phyloP scores from a whole-genome alignment of 2,797 vertebrate genomes.

The Syngnathus rostellatus region DNA sequence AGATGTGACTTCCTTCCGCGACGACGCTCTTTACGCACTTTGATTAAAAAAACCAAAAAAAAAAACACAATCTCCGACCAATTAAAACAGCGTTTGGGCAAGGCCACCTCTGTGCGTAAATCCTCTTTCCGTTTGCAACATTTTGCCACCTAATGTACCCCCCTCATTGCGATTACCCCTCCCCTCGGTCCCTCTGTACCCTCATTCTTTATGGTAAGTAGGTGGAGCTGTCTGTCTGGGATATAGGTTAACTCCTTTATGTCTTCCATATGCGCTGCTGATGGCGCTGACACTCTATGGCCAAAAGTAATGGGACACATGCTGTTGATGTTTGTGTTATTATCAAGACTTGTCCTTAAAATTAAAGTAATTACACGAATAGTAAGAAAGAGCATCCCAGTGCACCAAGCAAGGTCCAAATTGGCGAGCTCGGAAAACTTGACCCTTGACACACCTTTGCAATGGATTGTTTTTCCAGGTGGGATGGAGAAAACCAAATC shows the following conservation, averaged over 20 bases:
- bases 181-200: slow-evolving; percentile 29
- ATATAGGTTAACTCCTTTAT: slow-evolving; percentile 61
- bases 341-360: too few species aligned
- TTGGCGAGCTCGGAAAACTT: neutral
- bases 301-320: slow-evolving; percentile 1
- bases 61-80: slow-evolving; percentile 64
- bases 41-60: slow-evolving; percentile 54
- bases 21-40: slow-evolving; percentile 57
- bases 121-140: slow-evolving; percentile 12
- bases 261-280: slow-evolving; percentile 61
- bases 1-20: slow-evolving; percentile 55
- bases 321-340: neutral
- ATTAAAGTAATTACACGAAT: too few species aligned
- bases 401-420: neutral
- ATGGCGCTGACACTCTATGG: slow-evolving; percentile 12
- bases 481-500: neutral
- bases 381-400: too few species aligned
- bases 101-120: slow-evolving; percentile 40
- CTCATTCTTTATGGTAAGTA: slow-evolving; percentile 42
- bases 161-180: slow-evolving; percentile 2
- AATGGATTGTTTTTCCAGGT: neutral
- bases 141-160: slow-evolving; percentile 13
- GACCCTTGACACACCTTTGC: neutral
- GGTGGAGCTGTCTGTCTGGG: slow-evolving; percentile 46
- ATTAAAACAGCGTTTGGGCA: slow-evolving; percentile 52